These are phyloP conservation scores for Lordiphosa andalusiaca DNA, from an alignment of 2,888 invertebrate genomes.

Conservation along the genomic window DNA sequence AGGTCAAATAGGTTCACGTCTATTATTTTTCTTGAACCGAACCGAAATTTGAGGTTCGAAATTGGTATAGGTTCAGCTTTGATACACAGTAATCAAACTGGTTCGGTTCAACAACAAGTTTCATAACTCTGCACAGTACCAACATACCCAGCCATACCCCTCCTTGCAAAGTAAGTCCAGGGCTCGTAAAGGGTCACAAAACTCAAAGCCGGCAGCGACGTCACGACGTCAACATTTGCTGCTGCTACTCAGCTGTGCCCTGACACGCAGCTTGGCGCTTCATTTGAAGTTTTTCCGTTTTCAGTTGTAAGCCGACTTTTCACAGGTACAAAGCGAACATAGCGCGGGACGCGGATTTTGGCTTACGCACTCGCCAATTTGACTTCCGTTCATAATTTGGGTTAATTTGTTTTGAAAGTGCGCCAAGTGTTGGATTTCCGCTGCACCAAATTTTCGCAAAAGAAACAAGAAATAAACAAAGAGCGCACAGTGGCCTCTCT, in stretches of 20 bases:
- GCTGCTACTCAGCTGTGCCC: slow-evolving; percentile 5
- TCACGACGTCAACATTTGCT: background rate
- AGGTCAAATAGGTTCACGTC: too few relatives aligned
- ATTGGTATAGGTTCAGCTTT: too few relatives aligned
- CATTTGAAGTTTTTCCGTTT: slow-evolving; percentile 57
- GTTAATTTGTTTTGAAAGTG: slow-evolving; percentile 71
- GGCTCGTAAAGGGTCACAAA: slow-evolving; percentile 48
- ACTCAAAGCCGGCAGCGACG: slow-evolving; percentile 16
- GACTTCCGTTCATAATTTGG: slow-evolving; percentile 66
- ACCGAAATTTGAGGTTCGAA: too few relatives aligned
- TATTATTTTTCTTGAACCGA: too few relatives aligned
- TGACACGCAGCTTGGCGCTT: slow-evolving; percentile 52
- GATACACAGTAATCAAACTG: too few relatives aligned
- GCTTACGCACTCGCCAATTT: slow-evolving; percentile 17
- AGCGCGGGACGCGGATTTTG: slow-evolving; percentile 18
- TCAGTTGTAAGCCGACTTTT: slow-evolving; percentile 68
- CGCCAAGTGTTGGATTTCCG: slow-evolving; percentile 48
- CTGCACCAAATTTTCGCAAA: slow-evolving; percentile 53
- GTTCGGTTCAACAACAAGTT: too few relatives aligned
- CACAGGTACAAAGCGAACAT: slow-evolving; percentile 49
- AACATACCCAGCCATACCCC: background rate
- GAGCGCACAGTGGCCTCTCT: slow-evolving; percentile 15
- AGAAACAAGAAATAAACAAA: slow-evolving; percentile 30
- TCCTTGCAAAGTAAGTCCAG: background rate
- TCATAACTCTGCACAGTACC: background rate